Conservation (phyloP, 2,113 vertebrate genomes). For the Andinoacara biseriatus region DNA sequence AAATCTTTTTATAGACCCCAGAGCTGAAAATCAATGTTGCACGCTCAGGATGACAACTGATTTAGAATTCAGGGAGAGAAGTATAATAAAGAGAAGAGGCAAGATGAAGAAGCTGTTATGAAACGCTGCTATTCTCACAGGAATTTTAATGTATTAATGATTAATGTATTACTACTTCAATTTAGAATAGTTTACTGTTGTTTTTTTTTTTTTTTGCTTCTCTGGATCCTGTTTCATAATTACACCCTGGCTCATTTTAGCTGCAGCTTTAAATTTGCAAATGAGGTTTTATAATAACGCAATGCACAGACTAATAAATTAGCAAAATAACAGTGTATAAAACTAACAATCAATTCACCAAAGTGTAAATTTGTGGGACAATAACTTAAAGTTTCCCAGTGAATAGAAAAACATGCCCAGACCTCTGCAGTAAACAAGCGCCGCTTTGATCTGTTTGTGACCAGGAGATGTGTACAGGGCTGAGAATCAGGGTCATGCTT, state of each 20-base stretch:
- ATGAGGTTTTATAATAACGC: slow-evolving; percentile 61
- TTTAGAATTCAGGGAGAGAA: slow-evolving; percentile 36
- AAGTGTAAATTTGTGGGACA: slow-evolving; percentile 57
- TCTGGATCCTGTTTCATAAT: slow-evolving; percentile 54
- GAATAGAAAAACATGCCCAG: slow-evolving; percentile 13
- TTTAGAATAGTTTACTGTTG: slow-evolving; percentile 48
- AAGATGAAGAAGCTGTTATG: slow-evolving; percentile 6
- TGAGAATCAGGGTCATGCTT: slow-evolving; percentile 49
- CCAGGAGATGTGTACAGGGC: slow-evolving; percentile 34
- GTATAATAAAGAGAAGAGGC: slow-evolving; percentile 17
- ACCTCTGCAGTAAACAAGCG: slow-evolving; percentile 45
- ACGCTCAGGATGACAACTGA: slow-evolving; percentile 29
- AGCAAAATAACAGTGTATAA: slow-evolving; percentile 39
- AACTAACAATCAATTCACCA: slow-evolving; percentile 22
- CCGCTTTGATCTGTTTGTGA: slow-evolving; percentile 46
- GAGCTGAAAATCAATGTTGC: slow-evolving; percentile 46
- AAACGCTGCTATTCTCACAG: slow-evolving; percentile 37
- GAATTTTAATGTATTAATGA: slow-evolving; percentile 59
- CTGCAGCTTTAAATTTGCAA: slow-evolving; percentile 67
- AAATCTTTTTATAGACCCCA: slow-evolving; percentile 7
- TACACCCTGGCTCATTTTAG: slow-evolving; percentile 54
- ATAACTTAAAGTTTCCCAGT: background rate
- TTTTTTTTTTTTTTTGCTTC: slow-evolving; percentile 52
- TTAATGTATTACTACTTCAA: slow-evolving; percentile 64
- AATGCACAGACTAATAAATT: slow-evolving; percentile 55